Conservation (phyloP, 2,888 invertebrate species). For the Allophyes oxyacanthae region DNA sequence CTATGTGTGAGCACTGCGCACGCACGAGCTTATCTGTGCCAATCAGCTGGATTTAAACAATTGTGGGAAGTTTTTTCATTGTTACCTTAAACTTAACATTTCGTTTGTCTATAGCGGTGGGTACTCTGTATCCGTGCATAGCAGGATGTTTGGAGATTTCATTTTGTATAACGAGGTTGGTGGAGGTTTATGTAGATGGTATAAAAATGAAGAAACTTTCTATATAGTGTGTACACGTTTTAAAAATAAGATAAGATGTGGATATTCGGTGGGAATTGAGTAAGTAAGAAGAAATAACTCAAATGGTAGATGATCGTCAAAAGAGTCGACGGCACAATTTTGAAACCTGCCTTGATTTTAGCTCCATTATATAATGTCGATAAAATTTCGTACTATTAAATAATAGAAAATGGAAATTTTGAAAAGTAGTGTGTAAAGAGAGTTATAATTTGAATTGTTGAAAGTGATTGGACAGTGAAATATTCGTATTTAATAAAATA, state of each 20-base stretch:
- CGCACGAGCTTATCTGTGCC: slow-evolving; percentile 73
- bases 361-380: slow-evolving; percentile 33
- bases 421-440: slow-evolving; percentile 18
- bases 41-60: slow-evolving; percentile 80
- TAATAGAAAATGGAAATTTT: slow-evolving; percentile 17
- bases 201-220: slow-evolving; percentile 53
- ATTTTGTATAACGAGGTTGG: neutral
- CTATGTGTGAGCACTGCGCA: slow-evolving; percentile 82
- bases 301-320: slow-evolving; percentile 20
- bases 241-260: slow-evolving; percentile 30
- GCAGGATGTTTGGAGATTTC: slow-evolving; percentile 2
- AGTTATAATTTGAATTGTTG: slow-evolving; percentile 21
- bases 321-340: slow-evolving; percentile 32
- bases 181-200: slow-evolving; percentile 1
- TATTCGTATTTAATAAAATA: slow-evolving; percentile 36
- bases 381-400: slow-evolving; percentile 36
- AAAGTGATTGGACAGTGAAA: slow-evolving; percentile 30
- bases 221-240: slow-evolving; percentile 39
- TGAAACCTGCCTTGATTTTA: slow-evolving; percentile 51
- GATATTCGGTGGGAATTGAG: slow-evolving; percentile 19
- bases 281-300: slow-evolving; percentile 11
- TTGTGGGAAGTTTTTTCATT: slow-evolving; percentile 58
- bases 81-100: neutral
- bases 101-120: neutral
- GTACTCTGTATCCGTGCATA: neutral